These are phyloP conservation scores for Drosophila bocki DNA, from an alignment of 1,140 invertebrate species.

Conservation along the genomic window DNA sequence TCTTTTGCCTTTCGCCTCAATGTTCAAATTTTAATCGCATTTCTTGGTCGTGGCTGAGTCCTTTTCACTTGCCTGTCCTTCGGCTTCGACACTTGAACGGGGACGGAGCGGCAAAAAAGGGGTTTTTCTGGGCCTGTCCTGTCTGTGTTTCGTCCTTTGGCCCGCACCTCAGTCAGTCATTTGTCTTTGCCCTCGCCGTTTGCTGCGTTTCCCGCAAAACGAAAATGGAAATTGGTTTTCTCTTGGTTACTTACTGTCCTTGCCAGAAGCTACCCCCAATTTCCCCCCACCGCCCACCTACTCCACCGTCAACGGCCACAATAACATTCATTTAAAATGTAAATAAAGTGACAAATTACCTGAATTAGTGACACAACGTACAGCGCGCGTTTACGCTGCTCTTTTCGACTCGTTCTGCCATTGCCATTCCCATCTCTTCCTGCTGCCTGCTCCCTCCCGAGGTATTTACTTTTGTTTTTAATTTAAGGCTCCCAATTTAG, in stretches of 20 bases:
- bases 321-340: conserved; percentile 79
- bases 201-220: conserved; percentile 70
- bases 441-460: background rate
- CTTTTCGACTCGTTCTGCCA: conserved; percentile 30
- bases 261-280: conserved; percentile 17
- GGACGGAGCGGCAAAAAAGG: conserved; percentile 26
- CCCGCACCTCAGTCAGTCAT: conserved; percentile 73
- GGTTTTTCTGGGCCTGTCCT: conserved; percentile 50
- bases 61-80: conserved; percentile 47
- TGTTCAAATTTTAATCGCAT: conserved; percentile 81
- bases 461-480: conserved; percentile 52
- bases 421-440: conserved; percentile 12
- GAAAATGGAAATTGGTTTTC: conserved; percentile 82
- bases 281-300: conserved; percentile 4
- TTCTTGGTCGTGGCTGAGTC: conserved; percentile 64
- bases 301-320: conserved; percentile 35
- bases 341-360: conserved; percentile 83
- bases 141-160: conserved; percentile 28
- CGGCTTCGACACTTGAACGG: conserved; percentile 25
- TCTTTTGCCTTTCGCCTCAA: conserved; percentile 66
- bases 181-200: conserved; percentile 70
- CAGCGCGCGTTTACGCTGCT: conserved; percentile 56
- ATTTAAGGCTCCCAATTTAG: conserved; percentile 54
- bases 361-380: conserved; percentile 78
- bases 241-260: conserved; percentile 66